Base-by-base conservation (phyloP, 92 coral and sea anemone genomes). In the Phenganax stokvisi region DNA sequence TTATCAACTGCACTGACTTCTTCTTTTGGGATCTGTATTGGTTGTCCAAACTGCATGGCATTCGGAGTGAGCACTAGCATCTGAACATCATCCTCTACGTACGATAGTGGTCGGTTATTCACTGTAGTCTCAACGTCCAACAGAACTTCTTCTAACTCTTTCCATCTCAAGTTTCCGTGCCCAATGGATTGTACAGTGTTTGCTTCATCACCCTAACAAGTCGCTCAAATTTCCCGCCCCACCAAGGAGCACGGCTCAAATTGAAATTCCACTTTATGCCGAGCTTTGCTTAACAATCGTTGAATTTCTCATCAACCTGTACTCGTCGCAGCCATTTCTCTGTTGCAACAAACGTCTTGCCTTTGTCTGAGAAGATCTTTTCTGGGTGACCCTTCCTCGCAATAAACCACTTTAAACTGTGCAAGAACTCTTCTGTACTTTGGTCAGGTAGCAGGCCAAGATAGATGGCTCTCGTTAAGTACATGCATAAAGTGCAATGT, bases 401-500 rank as follows among this genome's bases (percentile, higher is more conserved):
- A 3, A 69, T 20, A 51, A 69, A 69, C 30, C 31, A 31, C 55
- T 31, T 55, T 20, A 71, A 8, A 53, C 75, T 71, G 17, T 9
- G 64, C 57, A 83, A 69, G 73, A 87, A 83, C 51, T 76, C 76
- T 29, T 20, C 55, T 7, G 78, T 84, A 6, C 87, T 77, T 76
- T 79, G 55, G 59, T 87, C 83, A 15, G 62, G 56, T 1, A 68
- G 57, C 7, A 87, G 77, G 37, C 56, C 83, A 52, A 86, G 56
- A 72, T 86, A 83, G 11, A 86, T 86, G 9, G 89, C 89, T 57
- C 86, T 83, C 5, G 87, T 81, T 51, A 83, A 69, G 4, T 83
- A 69, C 89, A 86, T 27, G 89, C 76, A 74, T 80, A 86, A 64
- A 86, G 79, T 56, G 86, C 77, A 37, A 86, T 51, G 66, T 86